Evolutionary conservation across 2,797 vertebrate species (phyloP).

Genomic region (Chaunax sp.): DNA sequence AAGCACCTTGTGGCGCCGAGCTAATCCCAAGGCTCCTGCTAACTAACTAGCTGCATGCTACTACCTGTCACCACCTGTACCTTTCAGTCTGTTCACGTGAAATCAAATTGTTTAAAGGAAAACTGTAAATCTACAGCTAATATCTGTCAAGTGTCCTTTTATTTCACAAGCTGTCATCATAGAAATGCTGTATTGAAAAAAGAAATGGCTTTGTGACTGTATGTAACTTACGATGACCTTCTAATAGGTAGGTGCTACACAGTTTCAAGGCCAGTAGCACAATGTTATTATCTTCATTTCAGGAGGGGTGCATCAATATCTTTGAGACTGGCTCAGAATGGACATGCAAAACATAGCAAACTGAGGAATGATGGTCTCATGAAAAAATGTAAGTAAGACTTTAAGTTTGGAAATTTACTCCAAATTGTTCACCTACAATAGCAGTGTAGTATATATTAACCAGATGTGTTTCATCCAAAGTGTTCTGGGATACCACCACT

Average conservation of each 20-base stretch:
- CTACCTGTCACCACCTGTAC: too few species aligned
- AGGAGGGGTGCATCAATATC: conserved; percentile 82
- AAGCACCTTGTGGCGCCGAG: too few species aligned
- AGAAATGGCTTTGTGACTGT: too few species aligned
- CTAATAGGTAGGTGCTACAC: neutral
- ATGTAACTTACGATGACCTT: neutral
- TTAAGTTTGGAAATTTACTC: conserved; percentile 5
- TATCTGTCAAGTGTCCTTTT: too few species aligned
- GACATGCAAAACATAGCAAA: conserved; percentile 74
- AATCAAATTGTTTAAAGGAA: too few species aligned
- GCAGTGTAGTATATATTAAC: conserved; percentile 17
- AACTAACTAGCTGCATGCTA: too few species aligned
- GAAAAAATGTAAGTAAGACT: conserved; percentile 66
- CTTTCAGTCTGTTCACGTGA: too few species aligned
- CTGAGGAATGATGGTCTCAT: conserved; percentile 43
- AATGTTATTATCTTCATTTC: conserved; percentile 26
- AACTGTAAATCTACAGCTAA: too few species aligned
- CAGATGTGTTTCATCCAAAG: neutral
- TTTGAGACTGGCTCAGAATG: conserved; percentile 79
- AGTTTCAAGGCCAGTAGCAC: neutral
- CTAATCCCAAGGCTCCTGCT: too few species aligned
- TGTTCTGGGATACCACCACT: too few species aligned
- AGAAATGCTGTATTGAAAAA: too few species aligned
- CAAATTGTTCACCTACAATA: conserved; percentile 11
- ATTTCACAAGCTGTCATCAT: too few species aligned